Percentiles rank a stretch among this genome's conserved stretches.
phyloP scores from a whole-genome alignment of 2,113 vertebrate species.

The Oceanites oceanicus region DNA sequence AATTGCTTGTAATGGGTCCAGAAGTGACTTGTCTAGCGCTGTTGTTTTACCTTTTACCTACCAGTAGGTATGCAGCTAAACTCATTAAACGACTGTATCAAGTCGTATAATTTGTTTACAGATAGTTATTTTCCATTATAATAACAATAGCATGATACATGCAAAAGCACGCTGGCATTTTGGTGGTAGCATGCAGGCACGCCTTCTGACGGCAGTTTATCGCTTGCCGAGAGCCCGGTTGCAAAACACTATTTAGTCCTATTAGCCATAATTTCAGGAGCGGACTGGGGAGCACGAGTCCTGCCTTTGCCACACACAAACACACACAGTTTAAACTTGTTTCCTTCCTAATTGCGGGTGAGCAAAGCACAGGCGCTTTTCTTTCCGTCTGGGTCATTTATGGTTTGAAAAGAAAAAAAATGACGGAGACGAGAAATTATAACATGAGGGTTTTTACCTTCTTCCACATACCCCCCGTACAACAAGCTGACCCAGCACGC shows the following conservation, averaged over 20 bases:
- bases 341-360: background rate
- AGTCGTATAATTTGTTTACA: constrained; percentile 17
- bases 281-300: background rate
- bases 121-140: background rate
- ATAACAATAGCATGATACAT: constrained; percentile 7
- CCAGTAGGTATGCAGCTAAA: background rate
- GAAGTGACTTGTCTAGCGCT: constrained; percentile 32
- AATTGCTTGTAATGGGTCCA: constrained; percentile 17
- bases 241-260: background rate
- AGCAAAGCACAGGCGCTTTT: background rate
- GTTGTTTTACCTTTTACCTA: constrained; percentile 54
- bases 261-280: background rate
- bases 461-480: background rate
- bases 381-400: background rate
- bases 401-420: background rate
- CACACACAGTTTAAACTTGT: background rate
- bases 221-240: background rate
- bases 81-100: background rate
- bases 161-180: background rate
- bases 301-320: background rate
- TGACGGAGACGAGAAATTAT: background rate
- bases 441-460: background rate
- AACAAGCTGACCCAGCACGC: fast-evolving
- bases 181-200: background rate
- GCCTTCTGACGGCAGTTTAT: background rate